Evolutionary conservation across 2,113 vertebrate genomes (phyloP).

Genomic region (Rhineura floridana): DNA sequence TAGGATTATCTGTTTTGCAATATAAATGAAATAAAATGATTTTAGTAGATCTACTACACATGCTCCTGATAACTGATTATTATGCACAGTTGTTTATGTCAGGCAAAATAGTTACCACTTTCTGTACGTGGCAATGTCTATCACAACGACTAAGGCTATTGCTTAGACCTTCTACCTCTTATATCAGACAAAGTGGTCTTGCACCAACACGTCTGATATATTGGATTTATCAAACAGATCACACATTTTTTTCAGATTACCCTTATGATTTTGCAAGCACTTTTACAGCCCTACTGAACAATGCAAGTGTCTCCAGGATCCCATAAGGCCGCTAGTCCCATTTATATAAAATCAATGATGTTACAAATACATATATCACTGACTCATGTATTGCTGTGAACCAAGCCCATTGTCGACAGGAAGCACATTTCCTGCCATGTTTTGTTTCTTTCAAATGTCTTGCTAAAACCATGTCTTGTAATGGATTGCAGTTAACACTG

Average conservation of each 20-base stretch:
- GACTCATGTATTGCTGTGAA: slow-evolving; percentile 59
- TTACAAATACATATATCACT: slow-evolving; percentile 29
- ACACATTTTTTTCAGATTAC: background rate
- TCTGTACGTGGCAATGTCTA: background rate
- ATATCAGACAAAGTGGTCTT: background rate
- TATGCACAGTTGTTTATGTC: background rate
- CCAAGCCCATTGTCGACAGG: slow-evolving; percentile 60
- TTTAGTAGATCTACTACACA: slow-evolving; percentile 20
- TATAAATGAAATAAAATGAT: background rate
- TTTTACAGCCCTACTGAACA: slow-evolving; percentile 21
- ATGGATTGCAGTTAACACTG: slow-evolving; percentile 59
- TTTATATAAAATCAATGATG: slow-evolving; percentile 21
- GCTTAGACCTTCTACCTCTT: background rate
- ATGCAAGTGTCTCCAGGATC: slow-evolving; percentile 35
- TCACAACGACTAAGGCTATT: background rate
- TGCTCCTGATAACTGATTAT: background rate
- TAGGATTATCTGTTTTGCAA: background rate
- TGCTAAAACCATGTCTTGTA: slow-evolving; percentile 50
- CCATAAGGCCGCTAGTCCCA: slow-evolving; percentile 20
- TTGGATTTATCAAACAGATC: background rate
- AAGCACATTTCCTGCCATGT: slow-evolving; percentile 63
- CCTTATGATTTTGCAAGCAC: background rate
- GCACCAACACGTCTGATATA: background rate
- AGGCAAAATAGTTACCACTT: background rate
- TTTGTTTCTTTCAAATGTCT: slow-evolving; percentile 33